Evolutionary conservation across 2,113 vertebrate species (phyloP).

Genomic region (Strix aluco): DNA sequence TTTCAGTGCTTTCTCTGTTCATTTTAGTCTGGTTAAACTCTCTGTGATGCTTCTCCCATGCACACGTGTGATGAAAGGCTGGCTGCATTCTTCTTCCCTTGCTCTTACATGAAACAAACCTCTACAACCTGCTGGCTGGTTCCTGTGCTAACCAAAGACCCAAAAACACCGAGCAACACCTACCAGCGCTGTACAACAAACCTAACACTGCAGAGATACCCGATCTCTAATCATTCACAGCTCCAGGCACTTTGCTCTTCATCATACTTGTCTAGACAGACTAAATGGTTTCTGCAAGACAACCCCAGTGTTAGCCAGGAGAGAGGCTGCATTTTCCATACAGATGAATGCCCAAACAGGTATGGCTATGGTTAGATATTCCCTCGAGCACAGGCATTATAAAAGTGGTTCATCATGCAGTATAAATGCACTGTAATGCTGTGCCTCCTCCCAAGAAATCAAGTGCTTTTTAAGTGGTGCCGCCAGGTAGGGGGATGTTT

Average conservation of each 20-base stretch:
- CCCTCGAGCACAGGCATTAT: not conserved
- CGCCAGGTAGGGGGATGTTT: not conserved
- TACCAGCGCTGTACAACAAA: not conserved
- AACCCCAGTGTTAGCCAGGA: not conserved
- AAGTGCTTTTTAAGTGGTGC: not conserved
- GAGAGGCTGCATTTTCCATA: conserved; percentile 1
- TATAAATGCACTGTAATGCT: not conserved
- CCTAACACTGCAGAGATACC: not conserved
- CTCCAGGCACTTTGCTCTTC: conserved; percentile 12
- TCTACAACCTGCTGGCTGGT: not conserved
- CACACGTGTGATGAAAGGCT: not conserved
- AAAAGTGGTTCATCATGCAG: not conserved
- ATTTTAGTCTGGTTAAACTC: not conserved
- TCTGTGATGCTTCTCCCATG: not conserved
- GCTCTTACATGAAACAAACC: not conserved
- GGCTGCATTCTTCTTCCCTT: not conserved
- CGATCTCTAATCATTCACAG: not conserved
- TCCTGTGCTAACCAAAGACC: not conserved
- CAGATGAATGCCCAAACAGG: not conserved
- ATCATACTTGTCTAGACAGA: conserved; percentile 30
- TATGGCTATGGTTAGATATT: not conserved
- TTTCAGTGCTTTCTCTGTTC: not conserved
- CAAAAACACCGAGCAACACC: not conserved
- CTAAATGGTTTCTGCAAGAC: conserved; percentile 35
- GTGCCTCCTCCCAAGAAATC: not conserved